Evolutionary conservation across 2,888 invertebrate species (phyloP), one percentile per base, ranked within the genome.

Genomic region (Lasioglossum figueresi): DNA sequence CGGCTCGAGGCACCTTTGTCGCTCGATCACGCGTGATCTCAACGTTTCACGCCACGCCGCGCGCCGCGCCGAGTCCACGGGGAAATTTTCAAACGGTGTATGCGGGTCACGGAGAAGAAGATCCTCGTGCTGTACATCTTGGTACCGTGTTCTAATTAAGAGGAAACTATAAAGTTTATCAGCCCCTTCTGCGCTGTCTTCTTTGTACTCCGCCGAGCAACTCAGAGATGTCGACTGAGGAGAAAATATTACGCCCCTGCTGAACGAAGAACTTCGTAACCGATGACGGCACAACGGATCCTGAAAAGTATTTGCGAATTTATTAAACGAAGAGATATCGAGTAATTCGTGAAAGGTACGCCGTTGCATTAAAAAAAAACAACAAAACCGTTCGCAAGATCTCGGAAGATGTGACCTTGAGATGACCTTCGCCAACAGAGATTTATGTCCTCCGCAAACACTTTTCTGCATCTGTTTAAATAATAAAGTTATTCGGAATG

Each of bases 71-170:
- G 40, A 85, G 83, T 85, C 75, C 80, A 76, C 82, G 80, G 79
- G 71, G 77, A 87, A 88, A 88, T 88, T 84, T 82, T 86, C 80
- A 76, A 79, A 76, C 76, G 71, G 45, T 70, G 85, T 86, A 87
- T 85, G 88, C 90, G 74, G 85, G 90, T 90, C 88, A 90, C 89
- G 89, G 76, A 86, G 86, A 31, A 83, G 74, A 76, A 83, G 88
- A 84, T 86, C 59, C 83, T 84, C 70, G 80, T 68, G 72, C 82
- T 71, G 76, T 78, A 76, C 59, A 84, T 68, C 76, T 75, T 43
- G 70, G 66, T 74, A 84, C 82, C 74, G 85, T 72, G 86, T 85
- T 83, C 88, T 90, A 90, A 90, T 90, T 90, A 90, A 89, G 83
- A 86, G 88, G 86, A 84, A 83, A 88, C 88, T 88, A 84, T 84